These are phyloP conservation scores for Lemur catta DNA, from an alignment of 2,797 vertebrate genomes.

Conservation along the genomic window DNA sequence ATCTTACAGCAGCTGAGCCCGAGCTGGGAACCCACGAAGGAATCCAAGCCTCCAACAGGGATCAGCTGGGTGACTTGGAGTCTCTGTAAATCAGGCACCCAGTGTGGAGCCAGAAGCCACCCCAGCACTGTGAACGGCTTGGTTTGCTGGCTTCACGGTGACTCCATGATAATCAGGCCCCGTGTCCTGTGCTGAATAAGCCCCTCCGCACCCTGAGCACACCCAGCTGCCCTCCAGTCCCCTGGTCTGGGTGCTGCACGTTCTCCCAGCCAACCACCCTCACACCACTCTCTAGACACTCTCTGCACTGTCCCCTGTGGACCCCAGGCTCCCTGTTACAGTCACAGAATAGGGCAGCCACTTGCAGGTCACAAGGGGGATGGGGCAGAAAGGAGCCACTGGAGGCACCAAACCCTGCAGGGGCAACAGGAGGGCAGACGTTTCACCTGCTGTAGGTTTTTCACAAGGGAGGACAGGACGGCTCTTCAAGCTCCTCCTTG, in stretches of 20 bases:
- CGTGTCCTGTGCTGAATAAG: not conserved
- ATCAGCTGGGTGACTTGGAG: accelerated
- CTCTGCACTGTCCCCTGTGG: not conserved
- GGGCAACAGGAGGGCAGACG: too few species aligned
- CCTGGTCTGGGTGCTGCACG: not conserved
- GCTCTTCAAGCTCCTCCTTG: not conserved
- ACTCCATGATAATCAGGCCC: not conserved
- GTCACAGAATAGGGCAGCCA: not conserved
- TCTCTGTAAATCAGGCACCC: not conserved
- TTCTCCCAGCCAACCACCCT: not conserved
- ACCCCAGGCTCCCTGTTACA: accelerated
- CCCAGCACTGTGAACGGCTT: not conserved
- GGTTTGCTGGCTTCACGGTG: not conserved
- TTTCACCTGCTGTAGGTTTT: not conserved
- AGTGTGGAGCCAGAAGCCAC: too few species aligned
- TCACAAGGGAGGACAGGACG: not conserved
- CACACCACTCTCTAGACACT: not conserved
- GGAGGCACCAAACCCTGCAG: not conserved
- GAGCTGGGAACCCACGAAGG: not conserved
- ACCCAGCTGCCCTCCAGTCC: not conserved
- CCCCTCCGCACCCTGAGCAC: too few species aligned
- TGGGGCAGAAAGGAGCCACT: not conserved
- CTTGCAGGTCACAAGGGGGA: not conserved
- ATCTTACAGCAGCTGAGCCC: too few species aligned
- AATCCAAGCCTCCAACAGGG: not conserved